Conservation (phyloP, 2,797 vertebrate species). For the Pseudomugil gertrudae region DNA sequence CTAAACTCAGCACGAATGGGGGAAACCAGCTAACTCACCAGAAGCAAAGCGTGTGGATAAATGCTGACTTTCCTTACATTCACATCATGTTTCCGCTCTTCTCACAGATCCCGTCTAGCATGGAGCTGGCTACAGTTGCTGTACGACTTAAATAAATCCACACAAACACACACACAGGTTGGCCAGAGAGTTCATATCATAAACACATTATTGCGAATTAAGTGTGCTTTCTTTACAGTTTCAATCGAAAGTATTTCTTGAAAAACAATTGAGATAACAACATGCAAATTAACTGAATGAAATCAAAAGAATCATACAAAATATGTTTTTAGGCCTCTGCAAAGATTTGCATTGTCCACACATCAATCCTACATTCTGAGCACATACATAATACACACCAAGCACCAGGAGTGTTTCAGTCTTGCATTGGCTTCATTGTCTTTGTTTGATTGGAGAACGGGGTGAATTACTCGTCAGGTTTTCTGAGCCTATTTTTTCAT, state of each 20-base stretch:
- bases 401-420: constrained; percentile 70
- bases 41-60: constrained; percentile 17
- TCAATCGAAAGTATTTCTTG: constrained; percentile 67
- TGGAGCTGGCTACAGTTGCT: constrained; percentile 48
- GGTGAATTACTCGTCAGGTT: no score
- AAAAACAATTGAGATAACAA: constrained; percentile 71
- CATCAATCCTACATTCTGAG: constrained; percentile 79
- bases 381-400: constrained; percentile 69
- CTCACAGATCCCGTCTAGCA: constrained; percentile 24
- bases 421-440: constrained; percentile 71
- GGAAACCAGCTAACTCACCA: neutral
- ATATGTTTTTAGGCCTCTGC: constrained; percentile 64
- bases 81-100: constrained; percentile 28
- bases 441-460: constrained; percentile 43
- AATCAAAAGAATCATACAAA: constrained; percentile 59
- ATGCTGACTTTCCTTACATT: constrained; percentile 54
- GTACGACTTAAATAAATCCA: constrained; percentile 58
- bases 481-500: constrained; percentile 74
- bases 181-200: constrained; percentile 76
- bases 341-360: constrained; percentile 74
- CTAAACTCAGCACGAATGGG: neutral
- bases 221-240: constrained; percentile 85
- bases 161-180: constrained; percentile 63
- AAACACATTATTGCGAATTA: constrained; percentile 88
- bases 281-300: constrained; percentile 78